Base-by-base conservation (phyloP, 2,888 invertebrate genomes). In the Actias luna region DNA sequence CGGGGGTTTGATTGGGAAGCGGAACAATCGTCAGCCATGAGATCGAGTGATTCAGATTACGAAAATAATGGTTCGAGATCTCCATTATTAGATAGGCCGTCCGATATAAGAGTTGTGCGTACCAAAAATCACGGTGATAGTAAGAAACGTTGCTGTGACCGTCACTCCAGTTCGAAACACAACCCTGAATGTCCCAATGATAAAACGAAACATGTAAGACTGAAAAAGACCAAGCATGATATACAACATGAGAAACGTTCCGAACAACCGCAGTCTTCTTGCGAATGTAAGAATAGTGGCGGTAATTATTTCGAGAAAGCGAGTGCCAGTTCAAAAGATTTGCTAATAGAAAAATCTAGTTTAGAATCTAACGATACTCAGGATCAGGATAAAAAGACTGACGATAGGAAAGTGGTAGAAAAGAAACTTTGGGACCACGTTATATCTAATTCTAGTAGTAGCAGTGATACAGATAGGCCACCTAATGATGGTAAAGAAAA, bases 41-140 rank as follows among this genome's bases (percentile, higher is more conserved):
- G 90, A 1, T 93, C 93, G 22, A 95, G 95, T 29, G 96, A 96
- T 79, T 95, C 94, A 10, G 95, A 95, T 64, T 94, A 93, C 68
- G 95, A 95, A 77, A 95, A 95, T 76, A 94, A 94, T 74, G 95
- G 95, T 0, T 95, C 95, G 2, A 89, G 95, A 39, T 96, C 96
- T 1, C 96, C 96, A 0, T 81, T 96, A 62, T 88, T 96, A 14
- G 94, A 95, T 66, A 88, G 93, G 59, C 83, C 90, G 1, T 77
- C 89, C 18, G 92, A 92, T 33, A 82, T 93, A 2, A 82, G 92
- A 69, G 84, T 93, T 59, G 88, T 93, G 10, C 78, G 91, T 29
- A 73, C 83, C 3, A 92, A 85, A 75, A 88, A 83, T 59, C 85
- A 84, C 66, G 77, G 72, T 18, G 92, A 92, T 46, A 77, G 80